Percentiles rank a stretch among this genome's conserved stretches.
phyloP scores from a whole-genome alignment of 2,113 vertebrate species.

The Indicator indicator region DNA sequence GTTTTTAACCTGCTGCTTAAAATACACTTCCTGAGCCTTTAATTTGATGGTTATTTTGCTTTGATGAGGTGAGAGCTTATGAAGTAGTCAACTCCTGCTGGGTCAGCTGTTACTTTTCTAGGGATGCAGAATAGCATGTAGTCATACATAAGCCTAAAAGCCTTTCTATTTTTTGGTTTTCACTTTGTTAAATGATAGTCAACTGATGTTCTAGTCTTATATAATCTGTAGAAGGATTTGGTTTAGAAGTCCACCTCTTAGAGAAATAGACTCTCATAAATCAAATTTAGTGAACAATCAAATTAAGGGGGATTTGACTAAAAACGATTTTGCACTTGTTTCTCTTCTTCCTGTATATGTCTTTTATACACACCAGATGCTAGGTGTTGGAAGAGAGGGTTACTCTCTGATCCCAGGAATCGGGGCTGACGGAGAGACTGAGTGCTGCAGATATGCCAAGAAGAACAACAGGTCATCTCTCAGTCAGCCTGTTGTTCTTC shows the following conservation, averaged over 20 bases:
- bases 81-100: background rate
- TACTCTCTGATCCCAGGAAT: background rate
- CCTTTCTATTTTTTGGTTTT: background rate
- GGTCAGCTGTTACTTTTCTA: background rate
- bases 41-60: background rate
- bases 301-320: background rate
- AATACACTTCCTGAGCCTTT: background rate
- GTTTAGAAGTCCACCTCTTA: slow-evolving; percentile 18
- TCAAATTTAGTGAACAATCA: background rate
- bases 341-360: background rate
- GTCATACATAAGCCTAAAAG: background rate
- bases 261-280: background rate
- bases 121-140: background rate
- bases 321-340: background rate
- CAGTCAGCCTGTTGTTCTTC: background rate
- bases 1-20: background rate
- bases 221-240: background rate
- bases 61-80: background rate
- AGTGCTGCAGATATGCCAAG: too few relatives aligned
- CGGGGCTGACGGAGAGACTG: background rate
- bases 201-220: background rate
- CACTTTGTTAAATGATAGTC: background rate
- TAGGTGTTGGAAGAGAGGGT: background rate
- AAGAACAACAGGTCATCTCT: too few relatives aligned
- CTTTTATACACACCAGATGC: background rate